phyloP scores from a whole-genome alignment of 2,113 vertebrate genomes.

The Chitala chitala region DNA sequence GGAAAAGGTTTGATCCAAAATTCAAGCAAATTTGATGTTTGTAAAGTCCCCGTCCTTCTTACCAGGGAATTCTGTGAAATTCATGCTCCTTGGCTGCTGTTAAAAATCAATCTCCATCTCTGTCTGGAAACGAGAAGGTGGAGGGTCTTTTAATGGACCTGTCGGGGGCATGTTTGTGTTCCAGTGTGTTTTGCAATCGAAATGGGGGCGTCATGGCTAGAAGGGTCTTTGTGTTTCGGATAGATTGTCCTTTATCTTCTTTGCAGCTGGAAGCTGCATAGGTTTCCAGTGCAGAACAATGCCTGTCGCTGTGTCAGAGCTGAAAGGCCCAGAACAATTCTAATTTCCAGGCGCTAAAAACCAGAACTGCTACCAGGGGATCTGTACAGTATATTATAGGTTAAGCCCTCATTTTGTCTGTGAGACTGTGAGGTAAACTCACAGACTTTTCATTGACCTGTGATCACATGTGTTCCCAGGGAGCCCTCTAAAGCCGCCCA shows the following conservation, averaged over 20 bases:
- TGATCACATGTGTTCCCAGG: constrained; percentile 55
- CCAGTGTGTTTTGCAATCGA: too few relatives aligned
- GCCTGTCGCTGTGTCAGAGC: constrained; percentile 33
- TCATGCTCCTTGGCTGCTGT: not conserved
- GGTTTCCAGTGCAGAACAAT: constrained; percentile 23
- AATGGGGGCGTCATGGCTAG: too few relatives aligned
- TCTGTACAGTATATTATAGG: constrained; percentile 73
- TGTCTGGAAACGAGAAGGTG: too few relatives aligned
- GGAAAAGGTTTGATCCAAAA: too few relatives aligned
- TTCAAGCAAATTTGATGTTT: not conserved
- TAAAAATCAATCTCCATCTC: too few relatives aligned
- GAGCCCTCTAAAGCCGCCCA: constrained; percentile 55
- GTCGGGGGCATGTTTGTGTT: not conserved
- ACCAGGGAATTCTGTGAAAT: not conserved
- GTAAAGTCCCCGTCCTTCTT: too few relatives aligned
- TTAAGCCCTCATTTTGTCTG: constrained; percentile 74
- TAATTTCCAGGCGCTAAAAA: constrained; percentile 64
- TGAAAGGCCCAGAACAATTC: constrained; percentile 47
- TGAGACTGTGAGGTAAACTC: constrained; percentile 56
- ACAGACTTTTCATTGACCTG: constrained; percentile 63
- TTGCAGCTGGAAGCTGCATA: not conserved
- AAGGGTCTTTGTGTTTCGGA: too few relatives aligned
- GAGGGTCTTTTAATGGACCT: not conserved
- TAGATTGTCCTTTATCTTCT: not conserved
- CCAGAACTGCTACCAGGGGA: constrained; percentile 63